These are phyloP conservation scores for Agriopis aurantiaria DNA, from an alignment of 2,888 invertebrate species.

Conservation along the genomic window DNA sequence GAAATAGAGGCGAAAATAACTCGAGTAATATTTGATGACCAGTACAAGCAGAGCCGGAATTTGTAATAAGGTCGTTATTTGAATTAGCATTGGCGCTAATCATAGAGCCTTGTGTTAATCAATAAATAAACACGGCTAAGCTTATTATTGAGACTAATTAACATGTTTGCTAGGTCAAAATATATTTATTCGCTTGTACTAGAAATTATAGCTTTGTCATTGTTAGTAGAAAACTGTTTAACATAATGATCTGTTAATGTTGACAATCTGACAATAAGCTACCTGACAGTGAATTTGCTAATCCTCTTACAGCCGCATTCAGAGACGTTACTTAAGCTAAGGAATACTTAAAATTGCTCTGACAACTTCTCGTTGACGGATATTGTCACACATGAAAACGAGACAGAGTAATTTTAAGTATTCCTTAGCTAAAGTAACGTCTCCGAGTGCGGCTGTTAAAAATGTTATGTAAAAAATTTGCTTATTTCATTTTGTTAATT, in stretches of 20 bases:
- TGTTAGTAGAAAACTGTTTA: conserved; percentile 5
- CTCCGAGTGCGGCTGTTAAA: too few relatives aligned
- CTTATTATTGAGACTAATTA: conserved; percentile 51
- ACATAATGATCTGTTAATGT: background rate
- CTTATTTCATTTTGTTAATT: too few relatives aligned
- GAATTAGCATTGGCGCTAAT: conserved; percentile 50
- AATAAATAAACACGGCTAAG: conserved; percentile 52
- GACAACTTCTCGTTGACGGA: too few relatives aligned
- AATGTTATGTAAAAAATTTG: too few relatives aligned
- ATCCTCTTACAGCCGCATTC: too few relatives aligned
- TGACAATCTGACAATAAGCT: background rate
- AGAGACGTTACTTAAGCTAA: too few relatives aligned
- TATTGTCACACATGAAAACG: too few relatives aligned
- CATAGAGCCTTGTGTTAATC: conserved; percentile 56
- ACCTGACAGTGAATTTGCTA: too few relatives aligned
- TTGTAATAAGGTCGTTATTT: conserved; percentile 47
- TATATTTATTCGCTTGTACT: conserved; percentile 44
- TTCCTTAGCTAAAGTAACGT: too few relatives aligned
- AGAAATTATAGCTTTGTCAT: conserved; percentile 33
- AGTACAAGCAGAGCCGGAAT: conserved; percentile 35
- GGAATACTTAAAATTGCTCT: too few relatives aligned
- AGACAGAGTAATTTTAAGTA: too few relatives aligned
- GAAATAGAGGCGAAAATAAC: conserved; percentile 26
- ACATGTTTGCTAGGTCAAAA: conserved; percentile 52
- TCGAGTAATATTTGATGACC: conserved; percentile 11